Base-by-base conservation (phyloP, 2,888 invertebrate genomes). In the Epistrophe grossulariae region DNA sequence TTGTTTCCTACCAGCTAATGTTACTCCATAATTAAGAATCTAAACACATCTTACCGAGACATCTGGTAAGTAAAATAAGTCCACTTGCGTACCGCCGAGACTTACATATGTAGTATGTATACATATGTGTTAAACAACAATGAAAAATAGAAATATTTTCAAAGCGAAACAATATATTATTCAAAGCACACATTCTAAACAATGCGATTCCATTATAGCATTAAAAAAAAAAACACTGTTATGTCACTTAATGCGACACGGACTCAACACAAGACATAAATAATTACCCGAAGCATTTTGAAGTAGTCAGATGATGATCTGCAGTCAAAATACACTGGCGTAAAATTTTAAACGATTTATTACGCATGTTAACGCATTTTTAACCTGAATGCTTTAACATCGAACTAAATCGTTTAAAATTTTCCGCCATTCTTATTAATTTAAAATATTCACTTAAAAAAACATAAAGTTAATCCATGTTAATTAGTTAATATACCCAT, bases 181-280 rank as follows among this genome's bases (percentile, higher is more conserved):
- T 28, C 38, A 48, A 60, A 60, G 45, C 45, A 35, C 40, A 66
- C 45, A 77, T 45, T 10, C 35, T 31, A 66, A 64, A 76, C 57
- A 66, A 76, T 76, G 64, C 57, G 57, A 66, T 76, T 24, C 9
- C 5, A 66, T 57, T 68, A 68, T 68, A 57, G 19, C 45, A 66
- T 64, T 7, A 31, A 31, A 45, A 38, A 19, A 76, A 13, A 55
- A 57, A 52, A 24, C 19, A 19, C 40, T 43, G 45, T 31, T 45
- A 76, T 11, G 43, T 31, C 55, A 66, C 55, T 66, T 45, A 43
- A 55, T 66, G 55, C 35, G 52, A 66, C 43, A 66, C 8, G 52
- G 52, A 64, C 55, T 43, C 13, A 66, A 35, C 10, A 45, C 17
- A 55, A 66, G 43, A 15, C 15, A 31, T 40, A 35, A 66, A 66